These are phyloP conservation scores for Phrynocephalus versicolor DNA, from an alignment of 2,113 vertebrate genomes.

Conservation along the genomic window DNA sequence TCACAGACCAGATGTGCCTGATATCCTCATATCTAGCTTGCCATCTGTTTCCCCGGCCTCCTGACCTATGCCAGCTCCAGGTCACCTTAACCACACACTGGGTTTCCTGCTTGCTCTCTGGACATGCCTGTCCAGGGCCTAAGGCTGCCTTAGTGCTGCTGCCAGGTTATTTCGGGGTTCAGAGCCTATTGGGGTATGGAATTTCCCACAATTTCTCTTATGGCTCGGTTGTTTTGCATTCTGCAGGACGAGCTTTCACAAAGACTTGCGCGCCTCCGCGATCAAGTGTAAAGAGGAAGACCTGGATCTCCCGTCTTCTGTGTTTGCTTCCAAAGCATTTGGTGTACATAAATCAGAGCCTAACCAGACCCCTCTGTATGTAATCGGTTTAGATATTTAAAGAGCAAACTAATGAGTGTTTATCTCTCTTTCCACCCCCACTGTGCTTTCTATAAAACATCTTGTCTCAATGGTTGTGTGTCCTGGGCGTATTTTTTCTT, in stretches of 20 bases:
- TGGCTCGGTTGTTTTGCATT: conserved; percentile 32
- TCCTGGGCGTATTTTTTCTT: conserved; percentile 49
- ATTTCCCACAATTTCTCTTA: not conserved
- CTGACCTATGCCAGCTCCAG: no score
- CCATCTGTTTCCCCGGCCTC: no score
- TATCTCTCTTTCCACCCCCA: conserved; percentile 42
- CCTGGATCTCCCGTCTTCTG: conserved; percentile 19
- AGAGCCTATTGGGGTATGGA: no score
- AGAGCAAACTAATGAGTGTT: conserved; percentile 45
- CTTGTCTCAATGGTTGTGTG: conserved; percentile 43
- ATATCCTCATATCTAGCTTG: no score
- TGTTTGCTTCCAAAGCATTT: conserved; percentile 36
- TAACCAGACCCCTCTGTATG: not conserved
- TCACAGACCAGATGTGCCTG: no score
- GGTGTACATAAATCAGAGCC: conserved; percentile 46
- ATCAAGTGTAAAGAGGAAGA: conserved; percentile 82
- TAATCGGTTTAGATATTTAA: conserved; percentile 42
- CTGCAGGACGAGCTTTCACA: conserved; percentile 92
- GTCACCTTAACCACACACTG: no score
- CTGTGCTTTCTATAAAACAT: conserved; percentile 53
- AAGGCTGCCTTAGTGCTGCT: no score
- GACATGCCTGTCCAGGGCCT: no score
- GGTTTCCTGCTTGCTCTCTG: no score
- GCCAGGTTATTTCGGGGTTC: no score
- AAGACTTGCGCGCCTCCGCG: conserved; percentile 90